These are phyloP conservation scores for Anas bahamensis DNA, from an alignment of 2,797 vertebrate genomes.

Conservation along the genomic window DNA sequence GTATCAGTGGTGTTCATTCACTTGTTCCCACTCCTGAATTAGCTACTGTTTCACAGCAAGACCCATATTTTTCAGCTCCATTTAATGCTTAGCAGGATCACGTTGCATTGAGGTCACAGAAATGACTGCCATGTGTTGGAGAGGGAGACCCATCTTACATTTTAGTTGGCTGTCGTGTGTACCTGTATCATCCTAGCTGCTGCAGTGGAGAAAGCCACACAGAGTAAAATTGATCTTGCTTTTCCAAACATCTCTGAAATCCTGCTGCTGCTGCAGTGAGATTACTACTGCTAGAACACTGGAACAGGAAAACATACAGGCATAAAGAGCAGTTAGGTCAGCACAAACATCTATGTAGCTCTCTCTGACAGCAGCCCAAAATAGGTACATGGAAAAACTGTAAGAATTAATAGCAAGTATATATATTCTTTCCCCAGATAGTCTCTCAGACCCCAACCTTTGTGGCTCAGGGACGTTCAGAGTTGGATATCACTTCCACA, in stretches of 20 bases:
- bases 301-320: background rate
- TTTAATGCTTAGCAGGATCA: slow-evolving; percentile 27
- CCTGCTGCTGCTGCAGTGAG: background rate
- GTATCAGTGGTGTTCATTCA: background rate
- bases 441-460: background rate
- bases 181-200: background rate
- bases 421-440: background rate
- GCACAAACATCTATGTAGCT: background rate
- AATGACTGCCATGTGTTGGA: background rate
- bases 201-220: background rate
- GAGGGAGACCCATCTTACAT: background rate
- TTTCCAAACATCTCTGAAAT: background rate
- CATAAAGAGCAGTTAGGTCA: background rate
- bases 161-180: background rate
- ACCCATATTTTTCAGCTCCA: slow-evolving; percentile 31
- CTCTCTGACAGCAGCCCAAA: background rate
- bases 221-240: background rate
- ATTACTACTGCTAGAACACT: background rate
- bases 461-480: background rate
- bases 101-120: slow-evolving; percentile 14
- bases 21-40: background rate
- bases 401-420: background rate
- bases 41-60: background rate
- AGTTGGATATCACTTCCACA: background rate
- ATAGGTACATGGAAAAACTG: background rate